Conservation (phyloP, 2,797 vertebrate species). For the Sebastes ruberrimus region DNA sequence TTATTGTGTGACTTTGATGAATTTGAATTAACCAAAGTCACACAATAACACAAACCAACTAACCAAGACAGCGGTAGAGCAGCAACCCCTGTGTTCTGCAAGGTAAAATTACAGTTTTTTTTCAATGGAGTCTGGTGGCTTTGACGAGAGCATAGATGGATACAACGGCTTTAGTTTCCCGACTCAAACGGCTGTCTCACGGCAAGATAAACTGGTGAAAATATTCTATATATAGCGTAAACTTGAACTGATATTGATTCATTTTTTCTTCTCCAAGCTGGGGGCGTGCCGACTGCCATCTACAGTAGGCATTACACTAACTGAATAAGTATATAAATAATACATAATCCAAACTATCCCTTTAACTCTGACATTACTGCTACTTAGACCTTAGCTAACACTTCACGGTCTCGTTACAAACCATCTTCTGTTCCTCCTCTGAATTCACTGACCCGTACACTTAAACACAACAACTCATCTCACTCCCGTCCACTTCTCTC, state of each 20-base stretch:
- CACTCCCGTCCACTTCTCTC: slow-evolving; percentile 8
- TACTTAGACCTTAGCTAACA: neutral
- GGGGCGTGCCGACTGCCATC: fast-evolving
- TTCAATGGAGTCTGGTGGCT: neutral
- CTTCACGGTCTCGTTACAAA: neutral
- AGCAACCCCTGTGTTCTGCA: neutral
- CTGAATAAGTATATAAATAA: neutral
- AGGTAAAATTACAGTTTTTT: neutral
- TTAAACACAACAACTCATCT: neutral
- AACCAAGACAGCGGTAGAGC: neutral
- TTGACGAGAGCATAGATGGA: neutral
- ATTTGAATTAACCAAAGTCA: no score
- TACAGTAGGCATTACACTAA: neutral
- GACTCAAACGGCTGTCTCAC: neutral
- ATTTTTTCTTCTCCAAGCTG: neutral
- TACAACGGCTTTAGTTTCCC: neutral
- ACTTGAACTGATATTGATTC: neutral
- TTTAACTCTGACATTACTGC: neutral
- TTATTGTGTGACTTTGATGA: no score
- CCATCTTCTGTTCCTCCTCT: neutral
- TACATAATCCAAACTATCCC: neutral
- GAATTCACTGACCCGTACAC: slow-evolving; percentile 28
- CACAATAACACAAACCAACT: no score
- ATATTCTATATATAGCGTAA: neutral
- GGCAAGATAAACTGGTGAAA: neutral